phyloP scores from a whole-genome alignment of 2,113 vertebrate species.

The Phaetusa simplex region DNA sequence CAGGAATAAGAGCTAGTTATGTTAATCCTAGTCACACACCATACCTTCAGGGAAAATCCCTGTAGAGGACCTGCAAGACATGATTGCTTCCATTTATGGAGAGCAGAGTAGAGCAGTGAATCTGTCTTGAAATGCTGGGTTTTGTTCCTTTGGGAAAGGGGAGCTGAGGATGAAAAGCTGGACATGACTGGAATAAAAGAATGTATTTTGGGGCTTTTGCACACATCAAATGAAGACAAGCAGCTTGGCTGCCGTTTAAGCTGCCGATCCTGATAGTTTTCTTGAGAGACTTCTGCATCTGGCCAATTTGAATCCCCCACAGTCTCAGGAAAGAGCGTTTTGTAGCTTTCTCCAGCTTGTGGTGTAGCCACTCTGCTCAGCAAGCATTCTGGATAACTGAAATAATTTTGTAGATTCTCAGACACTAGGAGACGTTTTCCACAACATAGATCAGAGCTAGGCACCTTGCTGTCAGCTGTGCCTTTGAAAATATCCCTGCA shows the following conservation, averaged over 20 bases:
- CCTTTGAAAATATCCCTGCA: background rate
- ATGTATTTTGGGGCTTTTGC: background rate
- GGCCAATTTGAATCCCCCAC: background rate
- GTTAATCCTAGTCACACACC: background rate
- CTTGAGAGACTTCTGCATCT: background rate
- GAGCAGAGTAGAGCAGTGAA: background rate
- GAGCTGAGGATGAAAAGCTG: background rate
- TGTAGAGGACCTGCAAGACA: background rate
- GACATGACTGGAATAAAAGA: background rate
- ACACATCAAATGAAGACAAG: background rate
- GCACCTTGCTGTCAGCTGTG: background rate
- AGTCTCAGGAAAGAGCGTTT: background rate
- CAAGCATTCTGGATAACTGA: background rate
- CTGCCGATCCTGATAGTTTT: background rate
- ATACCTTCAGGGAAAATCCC: background rate
- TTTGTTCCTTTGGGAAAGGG: background rate
- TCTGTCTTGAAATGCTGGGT: background rate
- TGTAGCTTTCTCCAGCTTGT: background rate
- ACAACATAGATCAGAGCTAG: background rate
- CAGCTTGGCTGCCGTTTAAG: background rate
- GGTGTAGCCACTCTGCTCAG: background rate
- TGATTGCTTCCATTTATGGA: background rate
- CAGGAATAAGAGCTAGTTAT: background rate
- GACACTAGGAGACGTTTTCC: background rate
- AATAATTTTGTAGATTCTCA: background rate